phyloP scores from a whole-genome alignment of 1,140 invertebrate species.

The Lasaia peninsularis region DNA sequence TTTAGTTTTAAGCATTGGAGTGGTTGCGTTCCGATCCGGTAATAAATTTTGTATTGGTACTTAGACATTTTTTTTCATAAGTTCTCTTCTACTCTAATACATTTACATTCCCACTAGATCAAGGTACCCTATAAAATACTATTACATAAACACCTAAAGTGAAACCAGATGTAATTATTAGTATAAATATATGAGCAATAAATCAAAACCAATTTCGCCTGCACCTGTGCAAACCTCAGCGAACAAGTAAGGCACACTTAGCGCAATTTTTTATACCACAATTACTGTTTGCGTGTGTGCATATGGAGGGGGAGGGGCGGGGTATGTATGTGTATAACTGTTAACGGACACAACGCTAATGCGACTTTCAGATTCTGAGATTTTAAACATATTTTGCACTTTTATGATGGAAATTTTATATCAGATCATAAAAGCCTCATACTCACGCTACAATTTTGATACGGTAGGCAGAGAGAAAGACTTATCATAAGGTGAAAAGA shows the following conservation, averaged over 20 bases:
- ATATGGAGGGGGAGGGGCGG: conserved; percentile 15
- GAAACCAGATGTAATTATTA: neutral
- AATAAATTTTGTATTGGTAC: no score
- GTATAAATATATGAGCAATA: neutral
- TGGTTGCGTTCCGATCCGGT: no score
- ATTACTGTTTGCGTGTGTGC: conserved; percentile 49
- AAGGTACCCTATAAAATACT: no score
- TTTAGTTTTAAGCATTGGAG: no score
- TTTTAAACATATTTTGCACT: neutral
- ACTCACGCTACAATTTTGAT: neutral
- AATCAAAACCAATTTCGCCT: conserved; percentile 15
- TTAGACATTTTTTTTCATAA: no score
- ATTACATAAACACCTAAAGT: no score
- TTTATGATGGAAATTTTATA: neutral
- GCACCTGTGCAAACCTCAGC: conserved; percentile 42
- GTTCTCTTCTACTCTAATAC: no score
- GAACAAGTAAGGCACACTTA: conserved; percentile 72
- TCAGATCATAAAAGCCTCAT: no score
- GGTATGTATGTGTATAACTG: conserved; percentile 43
- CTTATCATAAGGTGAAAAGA: no score
- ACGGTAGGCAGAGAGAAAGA: no score
- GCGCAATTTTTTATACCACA: conserved; percentile 64
- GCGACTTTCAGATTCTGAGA: conserved; percentile 38
- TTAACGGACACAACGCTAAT: conserved; percentile 35
- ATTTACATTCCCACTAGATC: no score